A percentile compares a stretch with the other conserved stretches of the same genome.
Evolutionary conservation across 1,140 invertebrate genomes (phyloP).

Genomic region (Zeugodacus cucurbitae): DNA sequence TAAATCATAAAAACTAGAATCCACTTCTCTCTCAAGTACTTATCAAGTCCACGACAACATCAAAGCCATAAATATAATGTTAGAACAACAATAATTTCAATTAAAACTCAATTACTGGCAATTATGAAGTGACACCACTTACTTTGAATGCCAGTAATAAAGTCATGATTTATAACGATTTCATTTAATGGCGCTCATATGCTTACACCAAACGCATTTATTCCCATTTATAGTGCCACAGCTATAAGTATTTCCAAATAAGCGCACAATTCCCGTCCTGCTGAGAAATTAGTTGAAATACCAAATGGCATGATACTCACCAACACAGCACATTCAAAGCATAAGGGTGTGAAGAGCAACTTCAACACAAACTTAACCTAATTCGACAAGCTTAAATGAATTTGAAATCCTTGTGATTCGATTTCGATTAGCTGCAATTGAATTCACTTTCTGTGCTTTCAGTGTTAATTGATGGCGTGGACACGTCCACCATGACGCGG

Average conservation of each 20-base stretch:
- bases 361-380: background rate
- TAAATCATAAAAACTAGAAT: too few species aligned
- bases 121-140: background rate
- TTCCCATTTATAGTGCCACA: too few species aligned
- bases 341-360: background rate
- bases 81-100: background rate
- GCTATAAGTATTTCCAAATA: too few species aligned
- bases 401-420: background rate
- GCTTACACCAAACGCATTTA: background rate
- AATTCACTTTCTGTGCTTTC: conserved; percentile 45
- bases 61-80: background rate
- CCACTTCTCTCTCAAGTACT: too few species aligned
- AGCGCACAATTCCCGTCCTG: too few species aligned
- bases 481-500: conserved; percentile 91
- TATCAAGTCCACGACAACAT: background rate
- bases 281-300: too few species aligned
- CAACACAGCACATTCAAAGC: too few species aligned
- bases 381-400: conserved; percentile 14
- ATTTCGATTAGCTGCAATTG: conserved; percentile 28
- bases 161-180: background rate
- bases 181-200: background rate
- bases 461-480: conserved; percentile 87
- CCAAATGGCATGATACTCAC: too few species aligned
- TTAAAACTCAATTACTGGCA: background rate
- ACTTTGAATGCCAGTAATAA: background rate